Evolutionary conservation across 2,888 invertebrate species (phyloP), one percentile per base, ranked within the genome.

Genomic region (Pandemis heparana): DNA sequence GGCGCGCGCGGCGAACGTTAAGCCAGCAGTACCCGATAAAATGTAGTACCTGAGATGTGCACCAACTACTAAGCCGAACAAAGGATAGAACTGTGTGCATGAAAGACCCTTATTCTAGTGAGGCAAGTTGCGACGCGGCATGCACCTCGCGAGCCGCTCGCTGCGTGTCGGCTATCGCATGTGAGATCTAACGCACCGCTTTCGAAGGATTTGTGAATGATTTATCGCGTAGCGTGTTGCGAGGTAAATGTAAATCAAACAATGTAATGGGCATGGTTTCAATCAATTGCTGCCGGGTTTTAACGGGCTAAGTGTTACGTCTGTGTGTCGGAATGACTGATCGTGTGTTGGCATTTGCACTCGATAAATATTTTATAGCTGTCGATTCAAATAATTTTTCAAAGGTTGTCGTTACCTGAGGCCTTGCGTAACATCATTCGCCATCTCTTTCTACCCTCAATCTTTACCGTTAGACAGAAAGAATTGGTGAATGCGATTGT

Each of bases 111-210:
- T 4, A 46, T 46, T 46, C 5, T n/a, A n/a, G 48, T 48, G 39
- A 8, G 39, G 39, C 4, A 8, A 41, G 39, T 41, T 3, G 48
- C 48, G n/a, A n/a, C 48, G n/a, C 14, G 48, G 14, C 14, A n/a
- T 12, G 48, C 48, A 48, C 5, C 12, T 38, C 62, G 7, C 18
- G 4, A 61, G 61, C 7, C 32, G 51, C 38, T 41, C 59, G 61
- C 59, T 46, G 72, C 73, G 73, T 73, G 73, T 12, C 51, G 16
- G 10, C n/a, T 68, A 73, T 73, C 73, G 73, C 73, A 73, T 73
- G 73, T 73, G 68, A 69, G 68, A 73, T 73, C 73, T 73, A 72
- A 69, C 73, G 73, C 73, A 63, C 68, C 63, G 72, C 73, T 64
- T 59, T 62, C 39, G 61, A 51, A 51, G 48, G 70, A 61, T 66